A percentile compares a stretch with the other conserved stretches of the same genome.
These are phyloP conservation scores for Bombus pascuorum DNA, from an alignment of 1,140 invertebrate species.

Conservation along the genomic window DNA sequence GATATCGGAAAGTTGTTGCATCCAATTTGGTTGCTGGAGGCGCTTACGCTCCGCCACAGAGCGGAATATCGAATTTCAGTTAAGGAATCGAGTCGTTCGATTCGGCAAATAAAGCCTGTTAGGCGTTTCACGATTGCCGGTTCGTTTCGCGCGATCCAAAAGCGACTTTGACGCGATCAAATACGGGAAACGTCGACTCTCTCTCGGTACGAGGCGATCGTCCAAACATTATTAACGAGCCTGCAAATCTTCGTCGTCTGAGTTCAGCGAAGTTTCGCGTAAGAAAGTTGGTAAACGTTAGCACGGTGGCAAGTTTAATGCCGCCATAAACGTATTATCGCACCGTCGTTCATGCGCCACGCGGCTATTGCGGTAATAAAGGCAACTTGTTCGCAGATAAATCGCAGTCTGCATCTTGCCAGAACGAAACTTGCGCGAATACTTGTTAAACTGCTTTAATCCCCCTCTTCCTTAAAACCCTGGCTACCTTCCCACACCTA, in stretches of 20 bases:
- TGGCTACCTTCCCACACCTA: neutral
- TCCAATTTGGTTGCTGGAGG: slow-evolving; percentile 41
- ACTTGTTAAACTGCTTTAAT: slow-evolving; percentile 37
- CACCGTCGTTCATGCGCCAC: slow-evolving; percentile 44
- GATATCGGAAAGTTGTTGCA: slow-evolving; percentile 51
- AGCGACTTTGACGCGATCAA: neutral
- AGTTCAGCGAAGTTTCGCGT: slow-evolving; percentile 25
- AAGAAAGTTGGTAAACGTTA: slow-evolving; percentile 61
- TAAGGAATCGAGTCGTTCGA: slow-evolving; percentile 42
- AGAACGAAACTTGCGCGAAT: slow-evolving; percentile 20
- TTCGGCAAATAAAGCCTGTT: slow-evolving; percentile 16
- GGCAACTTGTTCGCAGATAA: slow-evolving; percentile 48
- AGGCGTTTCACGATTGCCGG: neutral
- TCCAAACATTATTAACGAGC: slow-evolving; percentile 36
- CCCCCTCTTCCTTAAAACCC: neutral
- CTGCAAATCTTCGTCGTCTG: neutral
- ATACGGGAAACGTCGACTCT: neutral
- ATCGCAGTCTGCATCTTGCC: slow-evolving; percentile 41
- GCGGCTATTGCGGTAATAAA: slow-evolving; percentile 58
- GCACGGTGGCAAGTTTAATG: slow-evolving; percentile 67
- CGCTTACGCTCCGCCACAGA: neutral
- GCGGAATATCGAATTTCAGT: slow-evolving; percentile 44
- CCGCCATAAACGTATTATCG: slow-evolving; percentile 72
- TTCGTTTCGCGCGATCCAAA: neutral
- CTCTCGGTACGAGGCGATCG: neutral